Conservation (phyloP, 1,140 invertebrate species). For the Sminthurinus signatus region DNA sequence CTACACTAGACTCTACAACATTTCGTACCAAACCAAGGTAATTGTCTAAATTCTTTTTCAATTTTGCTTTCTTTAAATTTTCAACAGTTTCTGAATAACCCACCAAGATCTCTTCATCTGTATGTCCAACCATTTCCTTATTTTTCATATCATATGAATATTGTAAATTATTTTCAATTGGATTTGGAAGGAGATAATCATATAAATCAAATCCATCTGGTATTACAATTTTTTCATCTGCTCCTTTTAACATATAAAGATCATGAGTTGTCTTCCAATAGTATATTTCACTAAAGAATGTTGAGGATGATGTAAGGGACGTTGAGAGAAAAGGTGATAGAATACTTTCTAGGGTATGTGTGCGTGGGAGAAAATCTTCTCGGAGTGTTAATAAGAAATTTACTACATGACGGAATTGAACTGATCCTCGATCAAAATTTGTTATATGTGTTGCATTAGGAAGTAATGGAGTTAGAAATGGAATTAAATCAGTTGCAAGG, state of each 20-base stretch:
- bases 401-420: slow-evolving; percentile 30
- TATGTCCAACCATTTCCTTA: neutral
- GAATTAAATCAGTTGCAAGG: slow-evolving; percentile 14
- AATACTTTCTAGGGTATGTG: slow-evolving; percentile 29
- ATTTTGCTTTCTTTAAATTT: neutral
- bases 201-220: slow-evolving; percentile 33
- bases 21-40: slow-evolving; percentile 19
- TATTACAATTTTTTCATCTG: slow-evolving; percentile 1
- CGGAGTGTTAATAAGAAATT: slow-evolving; percentile 23
- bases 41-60: neutral
- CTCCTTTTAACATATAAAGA: slow-evolving; percentile 15
- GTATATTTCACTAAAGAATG: slow-evolving; percentile 33
- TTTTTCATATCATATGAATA: too few relatives aligned
- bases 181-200: neutral
- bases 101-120: neutral
- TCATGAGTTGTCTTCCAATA: slow-evolving; percentile 35
- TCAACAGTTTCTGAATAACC: slow-evolving; percentile 3
- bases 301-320: slow-evolving; percentile 22
- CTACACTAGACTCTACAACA: slow-evolving; percentile 19
- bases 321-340: slow-evolving; percentile 17
- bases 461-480: slow-evolving; percentile 22
- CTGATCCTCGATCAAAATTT: slow-evolving; percentile 23
- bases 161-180: neutral
- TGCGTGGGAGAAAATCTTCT: slow-evolving; percentile 37
- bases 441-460: neutral